Evolutionary conservation across 2,888 invertebrate species (phyloP).

Genomic region (Dynastes maya): DNA sequence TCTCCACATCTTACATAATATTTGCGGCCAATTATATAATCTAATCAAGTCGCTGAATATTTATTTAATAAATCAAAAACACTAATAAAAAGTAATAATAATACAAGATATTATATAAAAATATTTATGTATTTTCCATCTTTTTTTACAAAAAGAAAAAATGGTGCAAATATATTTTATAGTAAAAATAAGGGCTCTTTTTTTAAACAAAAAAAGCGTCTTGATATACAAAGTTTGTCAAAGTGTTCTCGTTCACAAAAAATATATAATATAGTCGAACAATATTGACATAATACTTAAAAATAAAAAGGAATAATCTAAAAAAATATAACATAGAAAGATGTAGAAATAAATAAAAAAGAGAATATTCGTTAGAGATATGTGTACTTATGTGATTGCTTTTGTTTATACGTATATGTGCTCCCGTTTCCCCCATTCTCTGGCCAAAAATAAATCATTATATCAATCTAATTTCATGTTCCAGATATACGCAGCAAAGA

Average conservation of each 20-base stretch:
- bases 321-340: neutral
- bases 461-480: neutral
- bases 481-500: slow-evolving; percentile 1
- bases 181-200: neutral
- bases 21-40: too few species aligned
- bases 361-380: too few species aligned
- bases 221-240: neutral
- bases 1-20: too few species aligned
- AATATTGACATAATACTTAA: too few species aligned
- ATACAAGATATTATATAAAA: neutral
- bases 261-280: too few species aligned
- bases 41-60: too few species aligned
- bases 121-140: neutral
- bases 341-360: neutral
- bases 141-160: slow-evolving; percentile 4
- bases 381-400: too few species aligned
- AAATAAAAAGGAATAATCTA: neutral
- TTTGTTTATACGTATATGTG: too few species aligned
- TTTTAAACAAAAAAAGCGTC: slow-evolving; percentile 11
- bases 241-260: too few species aligned
- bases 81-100: too few species aligned
- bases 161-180: neutral
- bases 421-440: too few species aligned
- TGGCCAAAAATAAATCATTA: neutral
- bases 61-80: too few species aligned